Evolutionary conservation across 2,888 invertebrate species (phyloP), one percentile per base, ranked within the genome.

Genomic region (Tetragnatha montana): DNA sequence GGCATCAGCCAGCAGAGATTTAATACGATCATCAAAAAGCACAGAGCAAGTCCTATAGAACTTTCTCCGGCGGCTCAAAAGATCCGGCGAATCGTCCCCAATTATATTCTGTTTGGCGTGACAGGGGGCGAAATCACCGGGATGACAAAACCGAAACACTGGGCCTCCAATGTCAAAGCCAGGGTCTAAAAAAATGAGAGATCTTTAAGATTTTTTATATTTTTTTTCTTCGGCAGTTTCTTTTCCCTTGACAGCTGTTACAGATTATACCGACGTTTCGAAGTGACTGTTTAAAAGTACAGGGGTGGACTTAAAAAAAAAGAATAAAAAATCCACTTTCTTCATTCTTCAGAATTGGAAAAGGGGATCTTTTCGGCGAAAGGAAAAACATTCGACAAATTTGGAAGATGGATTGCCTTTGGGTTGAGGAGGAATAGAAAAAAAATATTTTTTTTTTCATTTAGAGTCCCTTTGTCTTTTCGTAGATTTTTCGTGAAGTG

Each of bases 401-500:
- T 88, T 88, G 47, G 76, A 88, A 88, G 82, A 88, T 88, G 87
- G 82, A 88, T 88, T 71, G 71, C 82, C n/a, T 70, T 74, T 35
- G 22, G 35, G 35, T 35, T 4, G 35, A n/a, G n/a, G n/a, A n/a
- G n/a, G n/a, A n/a, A n/a, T n/a, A 82, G 71, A 22, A 83, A 19
- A 69, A 87, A 86, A 87, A 85, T 78, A 50, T 22, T n/a, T 79
- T 85, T 35, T 35, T 85, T 78, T 85, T 85, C 70, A 85, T 85
- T 85, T 51, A 50, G 80, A 47, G 3, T 80, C 35, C 17, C 14
- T 60, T 60, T 60, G 60, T 17, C 17, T 60, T 49, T 50, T 71
- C 50, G 70, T 81, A 47, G 71, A 71, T 81, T 81, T 81, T 71
- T 81, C 49, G 6, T n/a, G 81, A 81, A 81, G 69, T 81, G 50